A percentile compares a stretch with the other conserved stretches of the same genome.
These are phyloP conservation scores for Blera fallax DNA, from an alignment of 2,888 invertebrate species.

Conservation along the genomic window DNA sequence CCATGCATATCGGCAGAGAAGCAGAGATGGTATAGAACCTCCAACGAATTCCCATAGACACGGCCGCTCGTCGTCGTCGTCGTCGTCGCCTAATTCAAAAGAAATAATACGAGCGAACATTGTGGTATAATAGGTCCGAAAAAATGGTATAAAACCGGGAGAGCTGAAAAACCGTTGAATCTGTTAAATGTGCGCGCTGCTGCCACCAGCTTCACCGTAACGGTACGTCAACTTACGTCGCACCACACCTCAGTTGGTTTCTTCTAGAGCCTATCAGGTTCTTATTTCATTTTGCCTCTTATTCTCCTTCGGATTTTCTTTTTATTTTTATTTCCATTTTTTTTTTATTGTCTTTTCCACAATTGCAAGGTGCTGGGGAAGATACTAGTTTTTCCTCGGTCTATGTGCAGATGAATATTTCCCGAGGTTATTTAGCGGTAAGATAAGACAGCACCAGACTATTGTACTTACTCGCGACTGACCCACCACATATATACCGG, in stretches of 20 bases:
- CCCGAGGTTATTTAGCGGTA: conserved; percentile 62
- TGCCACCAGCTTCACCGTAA: conserved; percentile 57
- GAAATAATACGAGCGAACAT: conserved; percentile 34
- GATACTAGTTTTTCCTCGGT: conserved; percentile 5
- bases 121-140: conserved; percentile 53
- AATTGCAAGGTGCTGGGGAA: not conserved
- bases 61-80: conserved; percentile 13
- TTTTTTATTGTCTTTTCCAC: not conserved
- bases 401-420: conserved; percentile 20
- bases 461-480: conserved; percentile 3
- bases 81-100: conserved; percentile 51
- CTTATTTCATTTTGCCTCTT: conserved; percentile 38
- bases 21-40: conserved; percentile 13
- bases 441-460: conserved; percentile 29
- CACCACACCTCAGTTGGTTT: conserved; percentile 28
- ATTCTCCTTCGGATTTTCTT: conserved; percentile 34
- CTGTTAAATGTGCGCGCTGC: conserved; percentile 45
- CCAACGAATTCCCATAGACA: conserved; percentile 27
- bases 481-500: not conserved
- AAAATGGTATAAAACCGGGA: conserved; percentile 14
- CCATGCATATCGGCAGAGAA: conserved; percentile 43
- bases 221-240: conserved; percentile 51
- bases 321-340: conserved; percentile 8
- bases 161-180: conserved; percentile 60
- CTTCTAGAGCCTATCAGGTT: conserved; percentile 34